Percentiles rank a stretch among this genome's conserved stretches.
These are phyloP conservation scores for Meloidogyne floridensis DNA, from an alignment of 1,140 invertebrate species.

Conservation along the genomic window DNA sequence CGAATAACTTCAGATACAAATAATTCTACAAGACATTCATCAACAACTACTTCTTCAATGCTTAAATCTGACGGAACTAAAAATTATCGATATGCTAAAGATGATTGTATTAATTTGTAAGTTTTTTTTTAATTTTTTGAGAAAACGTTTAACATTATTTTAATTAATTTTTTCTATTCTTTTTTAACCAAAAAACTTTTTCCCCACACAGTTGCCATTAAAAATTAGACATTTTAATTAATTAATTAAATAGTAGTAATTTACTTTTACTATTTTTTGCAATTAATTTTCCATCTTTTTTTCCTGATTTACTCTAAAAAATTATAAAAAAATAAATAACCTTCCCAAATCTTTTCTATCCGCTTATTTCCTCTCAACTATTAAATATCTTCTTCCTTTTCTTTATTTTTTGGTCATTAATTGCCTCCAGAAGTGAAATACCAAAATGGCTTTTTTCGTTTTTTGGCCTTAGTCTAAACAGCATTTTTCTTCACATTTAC, in stretches of 20 bases:
- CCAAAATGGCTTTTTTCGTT: background rate
- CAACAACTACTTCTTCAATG: background rate
- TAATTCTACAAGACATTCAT: too few relatives aligned
- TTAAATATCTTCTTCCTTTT: background rate
- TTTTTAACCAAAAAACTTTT: background rate
- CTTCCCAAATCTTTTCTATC: slow-evolving; percentile 4
- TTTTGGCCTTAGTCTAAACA: background rate
- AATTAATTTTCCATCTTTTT: background rate
- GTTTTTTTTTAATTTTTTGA: background rate
- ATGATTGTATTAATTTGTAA: slow-evolving; percentile 1
- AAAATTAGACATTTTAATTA: background rate
- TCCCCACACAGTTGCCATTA: background rate
- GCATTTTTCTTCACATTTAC: background rate
- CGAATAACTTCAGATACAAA: too few relatives aligned
- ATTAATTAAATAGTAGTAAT: background rate
- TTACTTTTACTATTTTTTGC: background rate
- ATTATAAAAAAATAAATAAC: slow-evolving; percentile 9
- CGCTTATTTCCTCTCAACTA: background rate
- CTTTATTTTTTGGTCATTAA: slow-evolving; percentile 11
- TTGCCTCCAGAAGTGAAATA: slow-evolving; percentile 14
- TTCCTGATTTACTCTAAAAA: background rate
- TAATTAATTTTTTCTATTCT: too few relatives aligned
- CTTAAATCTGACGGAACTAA: background rate
- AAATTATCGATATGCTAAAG: background rate
- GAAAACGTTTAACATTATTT: background rate